phyloP scores from a whole-genome alignment of 2,797 vertebrate species.

The Botia almorhae region DNA sequence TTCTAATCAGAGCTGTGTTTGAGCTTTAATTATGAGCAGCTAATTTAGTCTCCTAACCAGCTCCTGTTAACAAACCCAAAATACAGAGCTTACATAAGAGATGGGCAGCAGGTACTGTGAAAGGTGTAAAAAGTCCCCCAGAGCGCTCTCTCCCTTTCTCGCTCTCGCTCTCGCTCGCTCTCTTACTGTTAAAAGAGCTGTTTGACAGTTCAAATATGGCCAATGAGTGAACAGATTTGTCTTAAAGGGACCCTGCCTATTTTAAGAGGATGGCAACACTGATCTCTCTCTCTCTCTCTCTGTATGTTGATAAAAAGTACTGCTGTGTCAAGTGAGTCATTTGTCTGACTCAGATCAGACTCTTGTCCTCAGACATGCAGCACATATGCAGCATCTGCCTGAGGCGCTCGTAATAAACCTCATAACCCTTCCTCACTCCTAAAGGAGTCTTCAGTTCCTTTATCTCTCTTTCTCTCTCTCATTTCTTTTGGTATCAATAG shows the following conservation, averaged over 20 bases:
- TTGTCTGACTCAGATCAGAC: slow-evolving; percentile 41
- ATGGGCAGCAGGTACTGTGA: slow-evolving; percentile 3
- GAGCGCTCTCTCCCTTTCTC: neutral
- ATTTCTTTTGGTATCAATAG: slow-evolving; percentile 32
- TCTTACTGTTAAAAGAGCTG: too few species aligned
- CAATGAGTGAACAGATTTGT: too few species aligned
- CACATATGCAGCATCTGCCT: slow-evolving; percentile 34
- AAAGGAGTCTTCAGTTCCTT: neutral
- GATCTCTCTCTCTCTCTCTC: neutral
- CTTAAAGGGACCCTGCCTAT: neutral
- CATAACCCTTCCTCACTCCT: neutral
- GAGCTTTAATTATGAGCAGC: neutral
- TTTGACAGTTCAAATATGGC: too few species aligned
- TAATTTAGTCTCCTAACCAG: slow-evolving; percentile 13
- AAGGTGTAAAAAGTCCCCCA: slow-evolving; percentile 22
- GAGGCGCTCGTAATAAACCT: neutral
- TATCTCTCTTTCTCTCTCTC: neutral
- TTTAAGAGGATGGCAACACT: neutral
- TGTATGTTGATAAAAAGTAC: slow-evolving; percentile 20
- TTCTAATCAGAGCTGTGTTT: neutral
- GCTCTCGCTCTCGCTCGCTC: too few species aligned
- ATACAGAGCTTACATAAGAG: slow-evolving; percentile 22
- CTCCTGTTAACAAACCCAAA: slow-evolving; percentile 24
- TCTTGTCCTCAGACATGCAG: slow-evolving; percentile 27
- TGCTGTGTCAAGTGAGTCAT: slow-evolving; percentile 42